phyloP scores from a whole-genome alignment of 2,113 vertebrate genomes.

The Sturnus vulgaris region DNA sequence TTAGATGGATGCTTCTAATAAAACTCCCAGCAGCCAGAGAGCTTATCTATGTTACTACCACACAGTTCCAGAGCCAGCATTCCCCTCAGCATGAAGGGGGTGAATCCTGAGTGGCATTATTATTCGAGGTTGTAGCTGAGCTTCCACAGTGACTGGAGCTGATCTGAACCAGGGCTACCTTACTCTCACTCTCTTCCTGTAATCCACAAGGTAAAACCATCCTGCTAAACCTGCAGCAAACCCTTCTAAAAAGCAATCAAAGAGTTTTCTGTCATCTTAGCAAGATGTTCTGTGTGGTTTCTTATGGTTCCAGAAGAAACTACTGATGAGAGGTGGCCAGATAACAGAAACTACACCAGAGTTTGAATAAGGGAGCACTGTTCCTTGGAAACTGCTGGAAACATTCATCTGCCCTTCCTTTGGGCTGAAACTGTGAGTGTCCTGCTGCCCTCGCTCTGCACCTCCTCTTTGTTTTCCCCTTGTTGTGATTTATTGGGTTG shows the following conservation, averaged over 20 bases:
- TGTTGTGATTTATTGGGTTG: constrained; percentile 27
- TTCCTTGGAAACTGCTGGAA: not conserved
- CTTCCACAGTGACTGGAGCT: not conserved
- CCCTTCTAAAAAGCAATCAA: not conserved
- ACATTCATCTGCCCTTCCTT: not conserved
- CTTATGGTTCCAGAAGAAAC: not conserved
- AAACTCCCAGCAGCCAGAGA: not conserved
- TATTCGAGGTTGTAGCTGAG: not conserved
- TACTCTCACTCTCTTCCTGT: not conserved
- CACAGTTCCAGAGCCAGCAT: not conserved
- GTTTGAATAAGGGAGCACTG: not conserved
- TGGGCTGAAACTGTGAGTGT: not conserved
- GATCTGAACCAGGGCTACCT: not conserved
- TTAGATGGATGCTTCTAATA: constrained; percentile 20
- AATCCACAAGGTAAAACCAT: not conserved
- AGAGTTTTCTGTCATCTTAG: not conserved
- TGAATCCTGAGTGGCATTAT: not conserved
- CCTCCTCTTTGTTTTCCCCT: not conserved
- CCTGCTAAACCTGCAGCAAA: not conserved
- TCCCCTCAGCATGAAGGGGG: not conserved
- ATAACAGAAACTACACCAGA: not conserved
- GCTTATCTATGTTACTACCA: not conserved
- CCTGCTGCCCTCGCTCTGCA: not conserved
- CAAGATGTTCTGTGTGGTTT: not conserved
- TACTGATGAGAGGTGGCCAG: not conserved